phyloP scores from a whole-genome alignment of 2,113 vertebrate genomes.

The Taxidea taxus region DNA sequence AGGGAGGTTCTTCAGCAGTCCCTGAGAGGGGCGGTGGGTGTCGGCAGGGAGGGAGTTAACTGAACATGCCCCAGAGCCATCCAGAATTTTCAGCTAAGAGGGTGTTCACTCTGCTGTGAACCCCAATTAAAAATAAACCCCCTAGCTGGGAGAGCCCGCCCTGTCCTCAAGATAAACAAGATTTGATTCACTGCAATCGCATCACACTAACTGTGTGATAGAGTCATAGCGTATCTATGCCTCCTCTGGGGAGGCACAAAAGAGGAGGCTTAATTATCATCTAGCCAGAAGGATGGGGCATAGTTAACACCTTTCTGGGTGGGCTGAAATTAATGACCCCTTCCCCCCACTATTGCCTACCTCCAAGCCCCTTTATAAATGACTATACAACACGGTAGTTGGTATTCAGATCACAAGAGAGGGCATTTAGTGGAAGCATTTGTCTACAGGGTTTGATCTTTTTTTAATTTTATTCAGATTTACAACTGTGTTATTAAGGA shows the following conservation, averaged over 20 bases:
- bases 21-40: background rate
- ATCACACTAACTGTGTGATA: background rate
- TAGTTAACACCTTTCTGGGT: conserved; percentile 81
- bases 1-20: background rate
- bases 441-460: conserved; percentile 74
- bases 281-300: conserved; percentile 75
- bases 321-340: conserved; percentile 79
- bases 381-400: conserved; percentile 72
- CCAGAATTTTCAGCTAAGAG: conserved; percentile 58
- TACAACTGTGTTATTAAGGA: conserved; percentile 71
- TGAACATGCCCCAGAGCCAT: conserved; percentile 32
- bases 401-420: conserved; percentile 79
- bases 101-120: conserved; percentile 62
- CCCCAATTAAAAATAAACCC: conserved; percentile 77
- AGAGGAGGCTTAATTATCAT: conserved; percentile 73
- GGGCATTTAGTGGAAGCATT: conserved; percentile 72
- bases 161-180: conserved; percentile 66
- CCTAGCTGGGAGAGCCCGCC: conserved; percentile 46
- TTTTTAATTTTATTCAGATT: conserved; percentile 76
- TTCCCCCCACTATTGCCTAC: conserved; percentile 64
- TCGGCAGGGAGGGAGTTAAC: conserved; percentile 65
- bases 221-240: conserved; percentile 63
- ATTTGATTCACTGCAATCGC: conserved; percentile 56
- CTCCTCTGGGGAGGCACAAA: conserved; percentile 76
- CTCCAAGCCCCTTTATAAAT: conserved; percentile 66